These are phyloP conservation scores for Nicator chloris DNA, from an alignment of 2,113 vertebrate genomes.

Conservation along the genomic window DNA sequence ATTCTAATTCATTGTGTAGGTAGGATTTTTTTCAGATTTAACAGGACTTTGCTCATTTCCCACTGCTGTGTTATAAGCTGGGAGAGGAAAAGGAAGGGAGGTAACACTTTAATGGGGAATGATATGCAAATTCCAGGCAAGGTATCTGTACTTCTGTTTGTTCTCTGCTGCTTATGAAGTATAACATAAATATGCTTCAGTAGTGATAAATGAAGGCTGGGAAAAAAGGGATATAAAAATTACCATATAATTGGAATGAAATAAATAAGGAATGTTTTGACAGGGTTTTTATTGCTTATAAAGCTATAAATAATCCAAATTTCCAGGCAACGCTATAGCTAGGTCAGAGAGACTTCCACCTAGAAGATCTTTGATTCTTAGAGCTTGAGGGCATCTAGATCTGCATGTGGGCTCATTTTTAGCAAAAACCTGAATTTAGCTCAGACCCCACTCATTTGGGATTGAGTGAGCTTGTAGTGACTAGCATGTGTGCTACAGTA, in stretches of 20 bases:
- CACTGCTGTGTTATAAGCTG: background rate
- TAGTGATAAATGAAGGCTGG: background rate
- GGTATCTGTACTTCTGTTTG: background rate
- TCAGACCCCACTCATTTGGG: background rate
- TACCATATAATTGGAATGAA: background rate
- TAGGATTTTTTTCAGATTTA: background rate
- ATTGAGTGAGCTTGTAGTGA: background rate
- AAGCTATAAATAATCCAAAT: background rate
- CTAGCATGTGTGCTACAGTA: background rate
- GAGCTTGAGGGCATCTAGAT: background rate
- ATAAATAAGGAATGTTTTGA: background rate
- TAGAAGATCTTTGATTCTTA: background rate
- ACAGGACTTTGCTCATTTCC: background rate
- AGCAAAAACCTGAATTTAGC: background rate
- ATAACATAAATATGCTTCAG: background rate
- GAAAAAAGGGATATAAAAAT: background rate
- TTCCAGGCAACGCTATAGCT: background rate
- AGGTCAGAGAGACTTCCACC: background rate
- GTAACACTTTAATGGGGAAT: background rate
- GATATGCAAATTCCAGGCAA: background rate
- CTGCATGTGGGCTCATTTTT: background rate
- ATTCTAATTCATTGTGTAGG: background rate
- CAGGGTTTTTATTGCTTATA: background rate
- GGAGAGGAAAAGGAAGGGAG: background rate
- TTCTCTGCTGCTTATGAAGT: background rate